Base-by-base conservation (phyloP, 2,113 vertebrate species). In the Chinchilla lanigera region DNA sequence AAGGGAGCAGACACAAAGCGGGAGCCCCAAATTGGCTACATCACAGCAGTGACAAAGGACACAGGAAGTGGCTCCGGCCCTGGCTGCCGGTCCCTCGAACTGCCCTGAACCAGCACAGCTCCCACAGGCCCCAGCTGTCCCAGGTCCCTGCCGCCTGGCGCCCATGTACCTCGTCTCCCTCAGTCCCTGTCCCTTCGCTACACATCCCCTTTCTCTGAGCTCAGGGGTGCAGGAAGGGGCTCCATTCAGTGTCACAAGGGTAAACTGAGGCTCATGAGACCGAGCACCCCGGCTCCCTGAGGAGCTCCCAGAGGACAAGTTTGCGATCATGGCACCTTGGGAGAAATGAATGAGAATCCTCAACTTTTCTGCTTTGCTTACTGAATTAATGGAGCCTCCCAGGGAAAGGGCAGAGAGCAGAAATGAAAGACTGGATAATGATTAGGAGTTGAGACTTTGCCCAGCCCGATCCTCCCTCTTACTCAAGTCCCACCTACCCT, bases 381-480 rank as follows among this genome's bases (percentile, higher is more conserved):
- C 56, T 44, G 20, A 77, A 58, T 44, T 24, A 50, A 38, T 83
- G 71, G 1, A 47, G 2, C 41, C 60, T 73, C 47, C 73, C 35
- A 33, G 24, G 60, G 54, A 80, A 78, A 86, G 41, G 60, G 44
- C 9, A 73, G n/a, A 78, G 30, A 69, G 61, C 13, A 75, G 84
- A 81, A 77, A 89, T n/a, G 82, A 33, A 60, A 26, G 41, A 56
- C 7, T 38, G 12, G 71, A 30, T 28, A 81, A 38, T 1, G 11
- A n/a, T 4, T 1, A n/a, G 20, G 33, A 19, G 4, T 0, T 0
- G 11, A 80, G 86, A 35, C 30, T 44, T 26, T 33, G n/a, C 22
- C 30, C 75, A 35, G 7, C 44, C 28, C 41, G 19, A 61, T 50
- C 54, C 33, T 90, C 22, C 44, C 12, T 89, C 90, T n/a, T 24